A percentile compares a stretch with the other conserved stretches of the same genome.
These are phyloP conservation scores for Cerastis leucographa DNA, from an alignment of 2,888 invertebrate genomes.

Conservation along the genomic window DNA sequence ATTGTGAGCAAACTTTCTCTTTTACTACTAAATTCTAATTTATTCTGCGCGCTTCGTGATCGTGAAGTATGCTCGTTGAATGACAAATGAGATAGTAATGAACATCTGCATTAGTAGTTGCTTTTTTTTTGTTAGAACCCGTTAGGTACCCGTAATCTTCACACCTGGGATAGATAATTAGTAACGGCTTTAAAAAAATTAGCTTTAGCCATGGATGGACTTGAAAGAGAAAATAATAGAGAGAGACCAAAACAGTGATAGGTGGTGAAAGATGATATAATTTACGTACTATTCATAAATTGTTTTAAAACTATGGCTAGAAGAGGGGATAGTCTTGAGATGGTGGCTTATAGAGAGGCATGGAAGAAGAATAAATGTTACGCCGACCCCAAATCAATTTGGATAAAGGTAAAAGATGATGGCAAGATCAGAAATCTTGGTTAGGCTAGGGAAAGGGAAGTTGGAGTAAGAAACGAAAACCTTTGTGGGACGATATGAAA, in stretches of 20 bases:
- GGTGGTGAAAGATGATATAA: neutral
- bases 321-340: neutral
- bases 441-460: neutral
- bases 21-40: constrained; percentile 67
- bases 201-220: neutral
- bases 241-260: neutral
- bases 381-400: neutral
- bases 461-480: too few species aligned
- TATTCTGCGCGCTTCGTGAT: constrained; percentile 63
- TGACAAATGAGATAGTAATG: constrained; percentile 52
- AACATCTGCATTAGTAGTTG: constrained; percentile 50
- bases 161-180: neutral
- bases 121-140: constrained; percentile 29
- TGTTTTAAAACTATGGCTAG: neutral
- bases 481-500: neutral
- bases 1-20: constrained; percentile 66
- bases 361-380: neutral
- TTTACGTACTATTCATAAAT: neutral
- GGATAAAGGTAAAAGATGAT: neutral
- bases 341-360: neutral
- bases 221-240: neutral
- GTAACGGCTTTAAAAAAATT: neutral
- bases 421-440: neutral
- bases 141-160: constrained; percentile 21
- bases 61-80: constrained; percentile 52